Percentiles rank a stretch among this genome's conserved stretches.
Evolutionary conservation across 2,113 vertebrate genomes (phyloP).

Genomic region (Xiphias gladius): DNA sequence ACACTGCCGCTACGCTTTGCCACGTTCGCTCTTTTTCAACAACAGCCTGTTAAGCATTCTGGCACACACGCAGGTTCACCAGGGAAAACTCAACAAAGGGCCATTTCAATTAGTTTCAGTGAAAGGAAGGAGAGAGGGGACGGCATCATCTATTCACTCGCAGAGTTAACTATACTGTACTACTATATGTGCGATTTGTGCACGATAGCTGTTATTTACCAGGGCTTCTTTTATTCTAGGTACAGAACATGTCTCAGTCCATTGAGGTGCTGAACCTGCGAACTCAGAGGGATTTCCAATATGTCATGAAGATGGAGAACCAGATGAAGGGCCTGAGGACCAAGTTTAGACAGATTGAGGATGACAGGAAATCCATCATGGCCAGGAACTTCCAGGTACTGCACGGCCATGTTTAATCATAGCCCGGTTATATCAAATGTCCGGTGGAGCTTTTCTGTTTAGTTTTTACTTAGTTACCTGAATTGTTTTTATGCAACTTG

Average conservation of each 20-base stretch:
- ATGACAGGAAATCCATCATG: constrained; percentile 96
- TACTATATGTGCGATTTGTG: not conserved
- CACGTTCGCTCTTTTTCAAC: constrained; percentile 20
- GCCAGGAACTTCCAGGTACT: constrained; percentile 97
- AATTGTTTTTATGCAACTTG: not conserved
- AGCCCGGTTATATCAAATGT: not conserved
- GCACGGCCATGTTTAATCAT: constrained; percentile 4
- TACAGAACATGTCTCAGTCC: constrained; percentile 99
- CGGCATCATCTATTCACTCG: not conserved
- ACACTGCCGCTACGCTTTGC: not conserved
- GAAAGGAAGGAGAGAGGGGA: constrained; percentile 6
- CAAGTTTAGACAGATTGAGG: constrained; percentile 97
- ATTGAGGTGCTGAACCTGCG: constrained; percentile 98
- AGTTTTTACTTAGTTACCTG: not conserved
- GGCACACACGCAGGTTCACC: constrained; percentile 17
- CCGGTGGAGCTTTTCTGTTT: constrained; percentile 5
- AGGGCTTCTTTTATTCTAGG: constrained; percentile 81
- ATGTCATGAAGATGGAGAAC: constrained; percentile 99
- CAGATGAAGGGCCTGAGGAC: constrained; percentile 98
- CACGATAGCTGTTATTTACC: not conserved
- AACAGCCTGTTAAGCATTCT: constrained; percentile 25
- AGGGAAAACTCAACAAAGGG: constrained; percentile 35
- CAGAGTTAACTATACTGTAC: not conserved
- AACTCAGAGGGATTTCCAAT: constrained; percentile 99
- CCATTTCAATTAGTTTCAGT: constrained; percentile 45